phyloP scores from a whole-genome alignment of 2,797 vertebrate species.

The Tamandua tetradactyla region DNA sequence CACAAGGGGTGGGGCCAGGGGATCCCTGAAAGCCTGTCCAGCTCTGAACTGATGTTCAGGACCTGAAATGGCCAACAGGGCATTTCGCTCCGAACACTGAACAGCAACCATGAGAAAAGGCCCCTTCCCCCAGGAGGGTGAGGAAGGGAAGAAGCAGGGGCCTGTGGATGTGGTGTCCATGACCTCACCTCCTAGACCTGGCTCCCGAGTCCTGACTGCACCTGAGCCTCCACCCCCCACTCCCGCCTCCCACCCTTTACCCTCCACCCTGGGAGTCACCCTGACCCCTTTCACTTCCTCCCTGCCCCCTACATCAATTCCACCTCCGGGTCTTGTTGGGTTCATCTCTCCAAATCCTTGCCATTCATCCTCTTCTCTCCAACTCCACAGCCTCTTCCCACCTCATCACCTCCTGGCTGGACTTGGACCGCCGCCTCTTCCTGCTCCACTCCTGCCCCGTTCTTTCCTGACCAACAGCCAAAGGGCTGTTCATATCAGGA shows the following conservation, averaged over 20 bases:
- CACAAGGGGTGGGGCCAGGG: neutral
- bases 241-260: neutral
- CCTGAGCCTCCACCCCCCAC: neutral
- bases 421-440: neutral
- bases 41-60: neutral
- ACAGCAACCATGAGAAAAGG: neutral
- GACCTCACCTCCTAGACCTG: neutral
- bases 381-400: neutral
- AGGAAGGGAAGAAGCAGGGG: neutral
- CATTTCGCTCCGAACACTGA: no score
- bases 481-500: neutral
- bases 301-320: accelerated
- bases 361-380: neutral
- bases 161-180: neutral
- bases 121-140: neutral
- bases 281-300: neutral
- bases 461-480: neutral
- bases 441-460: no score
- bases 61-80: neutral
- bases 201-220: accelerated
- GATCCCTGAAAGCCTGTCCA: neutral
- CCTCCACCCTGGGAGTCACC: neutral
- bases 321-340: neutral
- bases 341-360: neutral
- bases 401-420: no score